phyloP scores from a whole-genome alignment of 2,797 vertebrate genomes.

The Trematomus bernacchii region DNA sequence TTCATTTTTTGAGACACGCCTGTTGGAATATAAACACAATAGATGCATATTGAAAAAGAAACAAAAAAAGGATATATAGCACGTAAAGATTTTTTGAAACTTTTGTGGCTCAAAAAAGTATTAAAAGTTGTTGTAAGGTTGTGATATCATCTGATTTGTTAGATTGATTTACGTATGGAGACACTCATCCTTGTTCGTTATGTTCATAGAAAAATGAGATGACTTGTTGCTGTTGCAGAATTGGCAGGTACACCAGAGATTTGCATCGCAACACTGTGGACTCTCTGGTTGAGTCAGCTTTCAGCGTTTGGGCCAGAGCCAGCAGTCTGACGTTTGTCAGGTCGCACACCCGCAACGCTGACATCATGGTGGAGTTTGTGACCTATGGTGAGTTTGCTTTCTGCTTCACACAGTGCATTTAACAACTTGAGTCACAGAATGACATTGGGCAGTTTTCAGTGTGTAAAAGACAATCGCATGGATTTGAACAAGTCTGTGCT shows the following conservation, averaged over 20 bases:
- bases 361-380: conserved; percentile 84
- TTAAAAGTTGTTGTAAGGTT: neutral
- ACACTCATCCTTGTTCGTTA: neutral
- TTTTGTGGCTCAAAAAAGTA: neutral
- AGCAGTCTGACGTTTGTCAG: conserved; percentile 78
- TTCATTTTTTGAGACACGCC: conserved; percentile 15
- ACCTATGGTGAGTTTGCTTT: conserved; percentile 72
- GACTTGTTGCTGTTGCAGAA: conserved; percentile 55
- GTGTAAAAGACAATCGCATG: conserved; percentile 1
- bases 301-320: conserved; percentile 79
- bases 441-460: neutral
- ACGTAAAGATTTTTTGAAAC: neutral
- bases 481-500: neutral
- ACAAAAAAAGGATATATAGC: neutral
- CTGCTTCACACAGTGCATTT: neutral
- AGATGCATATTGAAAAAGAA: conserved; percentile 26
- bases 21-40: conserved; percentile 22
- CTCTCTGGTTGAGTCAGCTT: conserved; percentile 75
- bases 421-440: neutral
- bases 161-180: neutral
- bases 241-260: conserved; percentile 80
- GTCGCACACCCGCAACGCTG: conserved; percentile 67
- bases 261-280: conserved; percentile 81
- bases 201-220: neutral
- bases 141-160: neutral